phyloP scores from a whole-genome alignment of 2,888 invertebrate genomes.

The Odontothrips loti region DNA sequence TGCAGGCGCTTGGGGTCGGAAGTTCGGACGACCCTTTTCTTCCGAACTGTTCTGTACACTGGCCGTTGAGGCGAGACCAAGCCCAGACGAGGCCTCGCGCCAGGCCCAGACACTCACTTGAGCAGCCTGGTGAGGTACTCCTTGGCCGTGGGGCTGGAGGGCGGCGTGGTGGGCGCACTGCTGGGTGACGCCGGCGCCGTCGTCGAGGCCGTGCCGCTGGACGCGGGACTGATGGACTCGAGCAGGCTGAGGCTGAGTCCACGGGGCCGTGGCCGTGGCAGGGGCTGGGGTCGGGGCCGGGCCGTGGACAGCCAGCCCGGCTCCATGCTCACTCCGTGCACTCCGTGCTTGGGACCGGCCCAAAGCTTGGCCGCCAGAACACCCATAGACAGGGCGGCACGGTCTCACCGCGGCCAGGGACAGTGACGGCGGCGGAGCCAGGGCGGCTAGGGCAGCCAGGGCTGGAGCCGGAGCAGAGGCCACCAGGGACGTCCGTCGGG shows the following conservation, averaged over 20 bases:
- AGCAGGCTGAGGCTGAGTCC: slow-evolving; percentile 19
- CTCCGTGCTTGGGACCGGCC: not conserved
- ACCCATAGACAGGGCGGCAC: slow-evolving; percentile 15
- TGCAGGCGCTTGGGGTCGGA: not conserved
- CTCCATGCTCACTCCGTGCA: slow-evolving; percentile 12
- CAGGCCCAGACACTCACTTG: slow-evolving; percentile 6
- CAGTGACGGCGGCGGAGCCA: not conserved
- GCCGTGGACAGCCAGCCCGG: not conserved
- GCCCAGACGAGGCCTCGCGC: not conserved
- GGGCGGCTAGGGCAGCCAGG: not conserved
- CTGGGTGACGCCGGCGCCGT: not conserved
- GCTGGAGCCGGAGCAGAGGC: no score
- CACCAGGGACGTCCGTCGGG: no score
- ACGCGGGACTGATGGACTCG: slow-evolving; percentile 13
- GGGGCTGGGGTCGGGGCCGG: not conserved
- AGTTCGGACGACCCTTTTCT: not conserved
- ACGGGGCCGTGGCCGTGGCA: not conserved
- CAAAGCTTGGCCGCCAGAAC: slow-evolving; percentile 16
- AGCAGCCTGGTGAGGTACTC: slow-evolving; percentile 19
- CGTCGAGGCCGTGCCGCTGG: not conserved
- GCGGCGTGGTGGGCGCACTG: slow-evolving; percentile 15
- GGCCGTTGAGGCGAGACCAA: not conserved
- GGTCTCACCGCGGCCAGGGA: not conserved
- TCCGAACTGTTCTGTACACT: not conserved
- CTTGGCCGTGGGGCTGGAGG: slow-evolving; percentile 24